phyloP scores from a whole-genome alignment of 2,113 vertebrate genomes.

The Bucco capensis region DNA sequence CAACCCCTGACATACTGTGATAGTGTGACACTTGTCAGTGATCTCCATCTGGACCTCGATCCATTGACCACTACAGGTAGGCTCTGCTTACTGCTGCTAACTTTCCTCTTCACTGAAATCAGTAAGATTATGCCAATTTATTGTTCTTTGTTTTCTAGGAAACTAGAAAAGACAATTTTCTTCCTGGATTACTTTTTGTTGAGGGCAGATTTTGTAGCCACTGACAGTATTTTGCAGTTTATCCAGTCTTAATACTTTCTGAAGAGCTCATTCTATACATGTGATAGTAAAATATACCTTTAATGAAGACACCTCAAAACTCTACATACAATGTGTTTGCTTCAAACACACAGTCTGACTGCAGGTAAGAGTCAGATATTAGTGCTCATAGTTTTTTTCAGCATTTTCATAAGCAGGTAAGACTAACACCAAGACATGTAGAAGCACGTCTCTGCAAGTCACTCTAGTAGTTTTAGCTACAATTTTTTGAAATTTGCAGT shows the following conservation, averaged over 20 bases:
- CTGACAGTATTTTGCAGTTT: not conserved
- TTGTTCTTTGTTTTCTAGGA: not conserved
- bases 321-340: not conserved
- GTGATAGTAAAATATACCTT: not conserved
- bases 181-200: not conserved
- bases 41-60: too few species aligned
- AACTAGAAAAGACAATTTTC: not conserved
- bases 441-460: not conserved
- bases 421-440: not conserved
- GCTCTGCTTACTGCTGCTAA: not conserved
- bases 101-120: not conserved
- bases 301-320: not conserved
- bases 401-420: not conserved
- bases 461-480: not conserved
- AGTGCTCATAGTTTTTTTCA: not conserved
- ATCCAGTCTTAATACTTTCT: not conserved
- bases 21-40: too few species aligned
- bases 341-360: not conserved
- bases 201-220: not conserved
- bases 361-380: not conserved
- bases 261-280: not conserved
- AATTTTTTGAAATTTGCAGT: not conserved
- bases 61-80: too few species aligned
- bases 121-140: not conserved
- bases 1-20: too few species aligned